Percentiles rank a stretch among this genome's conserved stretches.
These are phyloP conservation scores for Arion vulgaris DNA, from an alignment of 1,140 invertebrate genomes.

Conservation along the genomic window DNA sequence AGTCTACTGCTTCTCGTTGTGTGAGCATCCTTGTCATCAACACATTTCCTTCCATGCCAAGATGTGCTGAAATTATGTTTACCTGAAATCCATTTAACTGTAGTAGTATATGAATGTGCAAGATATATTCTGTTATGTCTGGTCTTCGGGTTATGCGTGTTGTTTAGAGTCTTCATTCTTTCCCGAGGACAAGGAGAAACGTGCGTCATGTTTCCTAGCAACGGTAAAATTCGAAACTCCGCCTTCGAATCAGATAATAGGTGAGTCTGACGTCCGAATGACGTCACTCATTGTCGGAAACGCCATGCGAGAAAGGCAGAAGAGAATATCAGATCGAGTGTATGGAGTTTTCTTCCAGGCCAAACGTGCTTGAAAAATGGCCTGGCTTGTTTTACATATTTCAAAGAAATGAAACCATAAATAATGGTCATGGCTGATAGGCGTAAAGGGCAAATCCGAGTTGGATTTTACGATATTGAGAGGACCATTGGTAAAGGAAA, in stretches of 20 bases:
- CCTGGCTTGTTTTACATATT: constrained; percentile 14
- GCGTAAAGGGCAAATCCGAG: constrained; percentile 78
- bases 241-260: constrained; percentile 52
- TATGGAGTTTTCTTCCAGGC: neutral
- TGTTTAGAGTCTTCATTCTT: too few species aligned
- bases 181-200: neutral
- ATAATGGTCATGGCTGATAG: constrained; percentile 67
- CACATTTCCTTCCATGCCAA: too few species aligned
- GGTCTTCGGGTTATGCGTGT: too few species aligned
- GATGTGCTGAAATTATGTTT: too few species aligned
- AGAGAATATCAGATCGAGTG: constrained; percentile 35
- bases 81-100: too few species aligned
- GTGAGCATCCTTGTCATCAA: too few species aligned
- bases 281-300: constrained; percentile 41
- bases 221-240: constrained; percentile 51
- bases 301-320: constrained; percentile 29
- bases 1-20: too few species aligned
- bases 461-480: constrained; percentile 96
- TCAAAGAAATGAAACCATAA: constrained; percentile 36
- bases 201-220: constrained; percentile 45
- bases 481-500: constrained; percentile 97
- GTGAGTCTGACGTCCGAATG: constrained; percentile 47
- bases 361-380: constrained; percentile 39
- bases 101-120: too few species aligned
- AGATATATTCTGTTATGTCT: too few species aligned